Conservation (phyloP, 2,113 vertebrate genomes). For the Ornithorhynchus anatinus region DNA sequence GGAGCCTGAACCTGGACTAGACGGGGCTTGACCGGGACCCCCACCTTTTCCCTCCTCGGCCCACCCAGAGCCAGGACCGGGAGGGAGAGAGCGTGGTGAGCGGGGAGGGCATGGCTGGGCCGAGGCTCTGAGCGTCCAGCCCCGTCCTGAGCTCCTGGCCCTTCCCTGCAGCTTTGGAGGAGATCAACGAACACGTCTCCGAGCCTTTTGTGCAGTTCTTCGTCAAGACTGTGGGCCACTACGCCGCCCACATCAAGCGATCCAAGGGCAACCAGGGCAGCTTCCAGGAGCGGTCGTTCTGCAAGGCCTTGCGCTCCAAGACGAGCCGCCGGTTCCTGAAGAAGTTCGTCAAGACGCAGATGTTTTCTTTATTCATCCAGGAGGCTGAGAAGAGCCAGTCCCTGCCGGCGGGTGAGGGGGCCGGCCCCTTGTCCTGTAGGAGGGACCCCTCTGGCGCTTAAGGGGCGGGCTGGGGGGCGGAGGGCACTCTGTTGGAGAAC, state of each 20-base stretch:
- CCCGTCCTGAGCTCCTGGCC: not conserved
- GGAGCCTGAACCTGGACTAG: not conserved
- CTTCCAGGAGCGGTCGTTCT: slow-evolving; percentile 87
- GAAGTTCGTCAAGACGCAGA: slow-evolving; percentile 89
- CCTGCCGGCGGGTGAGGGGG: slow-evolving; percentile 76
- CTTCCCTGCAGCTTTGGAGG: slow-evolving; percentile 74
- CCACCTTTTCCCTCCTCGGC: not conserved
- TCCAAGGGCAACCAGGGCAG: slow-evolving; percentile 17
- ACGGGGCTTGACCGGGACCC: not conserved
- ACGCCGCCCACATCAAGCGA: slow-evolving; percentile 73
- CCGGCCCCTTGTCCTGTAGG: accelerated
- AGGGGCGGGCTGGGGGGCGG: not conserved
- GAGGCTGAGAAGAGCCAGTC: slow-evolving; percentile 84
- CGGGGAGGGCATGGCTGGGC: no score
- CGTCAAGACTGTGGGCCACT: slow-evolving; percentile 86
- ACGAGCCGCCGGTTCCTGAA: slow-evolving; percentile 82
- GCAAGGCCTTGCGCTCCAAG: slow-evolving; percentile 82
- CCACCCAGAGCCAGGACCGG: no score
- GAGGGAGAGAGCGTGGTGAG: no score
- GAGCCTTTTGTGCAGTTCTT: slow-evolving; percentile 90
- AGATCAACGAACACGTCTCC: slow-evolving; percentile 84
- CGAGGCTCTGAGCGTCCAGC: no score
- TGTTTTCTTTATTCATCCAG: slow-evolving; percentile 95
- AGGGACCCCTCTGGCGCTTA: not conserved
- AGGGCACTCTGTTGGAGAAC: not conserved